phyloP scores from a whole-genome alignment of 1,140 invertebrate species.

The Melanaphis sacchari region DNA sequence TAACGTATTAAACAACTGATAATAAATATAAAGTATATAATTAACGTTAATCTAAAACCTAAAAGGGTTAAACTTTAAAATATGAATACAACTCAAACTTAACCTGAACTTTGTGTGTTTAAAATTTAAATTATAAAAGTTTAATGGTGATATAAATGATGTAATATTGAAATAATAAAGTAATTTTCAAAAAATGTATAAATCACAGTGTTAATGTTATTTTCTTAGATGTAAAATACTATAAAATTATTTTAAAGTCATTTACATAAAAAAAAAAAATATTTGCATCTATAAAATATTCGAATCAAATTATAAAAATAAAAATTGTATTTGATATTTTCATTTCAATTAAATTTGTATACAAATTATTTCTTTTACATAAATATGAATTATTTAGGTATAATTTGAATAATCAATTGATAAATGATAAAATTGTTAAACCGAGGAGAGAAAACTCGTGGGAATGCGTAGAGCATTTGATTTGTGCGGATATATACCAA shows the following conservation, averaged over 20 bases:
- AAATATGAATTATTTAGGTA: neutral
- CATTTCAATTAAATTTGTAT: neutral
- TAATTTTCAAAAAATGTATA: neutral
- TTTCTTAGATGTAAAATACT: neutral
- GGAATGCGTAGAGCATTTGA: neutral
- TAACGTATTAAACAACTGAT: neutral
- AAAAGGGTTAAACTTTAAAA: neutral
- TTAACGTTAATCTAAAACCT: neutral
- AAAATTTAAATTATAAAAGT: too few relatives aligned
- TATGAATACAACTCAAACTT: neutral
- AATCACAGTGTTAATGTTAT: neutral
- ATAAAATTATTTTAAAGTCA: neutral
- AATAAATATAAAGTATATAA: neutral
- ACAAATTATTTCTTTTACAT: neutral
- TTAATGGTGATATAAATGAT: neutral
- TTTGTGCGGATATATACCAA: neutral
- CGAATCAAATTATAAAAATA: neutral
- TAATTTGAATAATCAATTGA: conserved; percentile 19
- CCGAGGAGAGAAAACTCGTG: neutral
- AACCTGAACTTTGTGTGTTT: neutral
- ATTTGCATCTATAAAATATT: neutral
- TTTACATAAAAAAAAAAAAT: neutral
- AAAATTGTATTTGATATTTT: neutral
- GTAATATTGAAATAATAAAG: neutral
- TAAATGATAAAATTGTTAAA: conserved; percentile 8